Base-by-base conservation (phyloP, 2,888 invertebrate species). In the Ischnus inquisitorius region DNA sequence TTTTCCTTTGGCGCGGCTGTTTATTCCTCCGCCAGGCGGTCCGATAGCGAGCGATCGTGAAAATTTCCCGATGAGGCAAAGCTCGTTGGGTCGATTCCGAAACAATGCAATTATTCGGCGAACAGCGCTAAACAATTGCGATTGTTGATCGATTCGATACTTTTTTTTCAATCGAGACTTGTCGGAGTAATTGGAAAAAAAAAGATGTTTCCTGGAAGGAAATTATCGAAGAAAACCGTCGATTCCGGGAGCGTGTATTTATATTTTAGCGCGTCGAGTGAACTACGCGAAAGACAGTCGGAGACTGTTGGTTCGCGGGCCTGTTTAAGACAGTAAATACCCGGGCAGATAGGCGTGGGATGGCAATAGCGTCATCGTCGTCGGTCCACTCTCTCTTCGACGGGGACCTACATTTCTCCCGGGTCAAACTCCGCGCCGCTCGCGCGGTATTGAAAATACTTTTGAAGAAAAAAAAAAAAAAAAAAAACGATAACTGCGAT, bases 341-440 rank as follows among this genome's bases (percentile, higher is more conserved):
- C 41, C 22, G 57, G 57, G 64, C 51, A 78, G 71, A 84, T 79
- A 83, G 86, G 84, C 87, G 89, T 88, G 87, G 90, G 92, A 83
- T 86, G 90, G 83, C 46, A 82, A 87, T 76, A 87, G 87, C 90
- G 90, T 90, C 90, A 90, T 84, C 89, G 82, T 25, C 79, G 75
- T 51, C 68, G 79, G 83, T 81, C 85, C 87, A 90, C 90, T 88
- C 89, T 89, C 90, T 90, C 90, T 86, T 77, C 68, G 54, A 74
- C 72, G 46, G 75, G 71, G 79, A 83, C 85, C 83, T 87, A 84
- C 82, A 84, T 85, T 86, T 83, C 67, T 72, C 67, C 76, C 65
- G 43, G 62, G 43, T 67, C 64, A 48, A 80, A 82, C 74, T 34
- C 74, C 82, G 48, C 69, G 19, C 10, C 16, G 78, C 54, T 67